Conservation (phyloP, 1,140 invertebrate genomes). For the Radopholus similis region DNA sequence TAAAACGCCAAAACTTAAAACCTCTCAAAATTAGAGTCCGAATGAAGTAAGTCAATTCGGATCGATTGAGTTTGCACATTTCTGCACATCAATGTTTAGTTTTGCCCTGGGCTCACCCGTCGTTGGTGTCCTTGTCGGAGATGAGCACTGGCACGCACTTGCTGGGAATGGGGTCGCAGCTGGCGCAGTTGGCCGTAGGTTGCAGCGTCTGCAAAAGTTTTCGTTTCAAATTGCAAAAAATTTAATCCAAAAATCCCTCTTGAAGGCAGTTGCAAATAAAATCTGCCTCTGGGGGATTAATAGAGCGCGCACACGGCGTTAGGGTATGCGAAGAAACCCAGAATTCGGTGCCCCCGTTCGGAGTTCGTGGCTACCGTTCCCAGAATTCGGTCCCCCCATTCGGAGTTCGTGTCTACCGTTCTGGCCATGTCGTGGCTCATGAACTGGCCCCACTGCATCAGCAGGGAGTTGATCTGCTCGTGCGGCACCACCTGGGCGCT, state of each 20-base stretch:
- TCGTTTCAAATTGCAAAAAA: not conserved
- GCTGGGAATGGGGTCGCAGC: conserved; percentile 51
- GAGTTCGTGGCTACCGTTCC: conserved; percentile 13
- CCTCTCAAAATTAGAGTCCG: no score
- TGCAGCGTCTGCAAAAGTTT: conserved; percentile 37
- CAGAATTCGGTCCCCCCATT: not conserved
- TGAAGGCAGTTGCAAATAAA: no score
- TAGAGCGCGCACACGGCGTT: not conserved
- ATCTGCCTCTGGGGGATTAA: not conserved
- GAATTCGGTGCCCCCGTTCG: not conserved
- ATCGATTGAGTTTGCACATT: no score
- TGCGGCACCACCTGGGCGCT: conserved; percentile 45
- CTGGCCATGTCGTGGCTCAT: conserved; percentile 38
- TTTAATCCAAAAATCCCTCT: no score
- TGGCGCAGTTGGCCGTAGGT: conserved; percentile 55
- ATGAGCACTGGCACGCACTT: conserved; percentile 58
- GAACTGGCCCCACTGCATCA: conserved; percentile 47
- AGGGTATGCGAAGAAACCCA: not conserved
- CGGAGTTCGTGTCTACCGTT: conserved; percentile 7
- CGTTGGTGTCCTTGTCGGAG: conserved; percentile 49
- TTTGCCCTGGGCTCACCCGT: conserved; percentile 31
- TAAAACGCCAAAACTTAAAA: no score
- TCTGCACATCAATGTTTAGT: not conserved
- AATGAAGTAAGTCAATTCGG: no score
- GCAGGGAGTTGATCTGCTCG: conserved; percentile 42